Percentiles rank a stretch among this genome's conserved stretches.
Conservation (phyloP, 2,888 invertebrate genomes). For the Timema podura region DNA sequence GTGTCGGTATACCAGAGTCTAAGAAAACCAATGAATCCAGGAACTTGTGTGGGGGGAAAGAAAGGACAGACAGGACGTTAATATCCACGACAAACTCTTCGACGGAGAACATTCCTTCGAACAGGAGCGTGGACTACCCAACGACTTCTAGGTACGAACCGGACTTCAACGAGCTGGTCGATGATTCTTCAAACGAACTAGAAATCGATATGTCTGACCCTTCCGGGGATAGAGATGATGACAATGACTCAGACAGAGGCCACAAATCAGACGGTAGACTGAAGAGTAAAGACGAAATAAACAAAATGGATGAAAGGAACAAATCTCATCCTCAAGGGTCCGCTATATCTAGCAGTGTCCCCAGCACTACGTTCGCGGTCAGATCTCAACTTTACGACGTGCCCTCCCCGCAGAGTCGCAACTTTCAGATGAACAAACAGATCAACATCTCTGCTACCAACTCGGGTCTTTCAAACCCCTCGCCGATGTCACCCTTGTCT, state of each 20-base stretch:
- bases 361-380: neutral
- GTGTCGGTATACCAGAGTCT: slow-evolving; percentile 32
- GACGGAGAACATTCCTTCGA: slow-evolving; percentile 30
- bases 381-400: slow-evolving; percentile 9
- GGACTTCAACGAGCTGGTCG: slow-evolving; percentile 70
- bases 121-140: slow-evolving; percentile 28
- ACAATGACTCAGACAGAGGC: slow-evolving; percentile 52
- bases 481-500: slow-evolving; percentile 6
- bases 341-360: slow-evolving; percentile 9
- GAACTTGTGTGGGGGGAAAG: too few relatives aligned
- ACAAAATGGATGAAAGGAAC: slow-evolving; percentile 16
- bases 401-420: slow-evolving; percentile 1
- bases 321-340: slow-evolving; percentile 1
- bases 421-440: slow-evolving; percentile 10
- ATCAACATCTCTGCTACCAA: neutral
- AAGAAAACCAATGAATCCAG: too few relatives aligned
- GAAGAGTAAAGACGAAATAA: slow-evolving; percentile 31
- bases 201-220: slow-evolving; percentile 76
- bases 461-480: neutral
- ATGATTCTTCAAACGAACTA: slow-evolving; percentile 72
- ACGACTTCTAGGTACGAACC: slow-evolving; percentile 60
- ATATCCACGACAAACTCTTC: slow-evolving; percentile 43
- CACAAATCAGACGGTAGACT: slow-evolving; percentile 42
- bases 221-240: slow-evolving; percentile 61
- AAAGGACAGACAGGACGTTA: slow-evolving; percentile 33